Evolutionary conservation across 2,888 invertebrate genomes (phyloP), one percentile per base, ranked within the genome.

Genomic region (Proisotoma minuta): DNA sequence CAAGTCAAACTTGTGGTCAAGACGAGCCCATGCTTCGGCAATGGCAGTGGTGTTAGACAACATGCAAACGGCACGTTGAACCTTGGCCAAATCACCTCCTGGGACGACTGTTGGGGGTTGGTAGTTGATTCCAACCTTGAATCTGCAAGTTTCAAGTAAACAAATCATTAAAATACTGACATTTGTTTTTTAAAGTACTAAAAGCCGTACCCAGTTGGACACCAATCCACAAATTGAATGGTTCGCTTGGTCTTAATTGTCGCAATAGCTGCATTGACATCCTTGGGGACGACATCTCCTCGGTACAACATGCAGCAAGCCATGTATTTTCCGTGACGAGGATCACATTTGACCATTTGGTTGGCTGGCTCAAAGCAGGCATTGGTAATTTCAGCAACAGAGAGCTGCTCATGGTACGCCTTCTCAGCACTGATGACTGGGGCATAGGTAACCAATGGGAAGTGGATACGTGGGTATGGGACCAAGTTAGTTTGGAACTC

Each of bases 331-430:
- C 68, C 68, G 84, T 85, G 59, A 20, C 69, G 63, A 12, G 71
- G 69, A 59, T 73, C 73, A 49, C 70, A 71, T 60, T 68, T 67
- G 43, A 72, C 80, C 80, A 95, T 93, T 84, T 95, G 95, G 82
- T 93, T 93, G 76, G 91, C 90, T 29, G 94, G 93, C 80, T 95
- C 95, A 82, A 96, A 96, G 80, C 95, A 95, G 23, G 92, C 89
- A 77, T 93, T 91, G 77, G 95, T 96, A 78, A 92, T 80, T 76
- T 88, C 86, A 5, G 84, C 81, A 0, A 85, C 85, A 0, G 85
- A 81, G 69, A 84, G 77, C 20, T 82, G 80, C 74, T 87, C 86
- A 74, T 85, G 85, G 69, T 93, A 92, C 15, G 93, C 94, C 81
- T 92, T 93, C 81, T 93, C 93, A 64, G 93, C 91, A 22, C 59